phyloP scores from a whole-genome alignment of 2,888 invertebrate genomes.

The Lithophane leautieri region DNA sequence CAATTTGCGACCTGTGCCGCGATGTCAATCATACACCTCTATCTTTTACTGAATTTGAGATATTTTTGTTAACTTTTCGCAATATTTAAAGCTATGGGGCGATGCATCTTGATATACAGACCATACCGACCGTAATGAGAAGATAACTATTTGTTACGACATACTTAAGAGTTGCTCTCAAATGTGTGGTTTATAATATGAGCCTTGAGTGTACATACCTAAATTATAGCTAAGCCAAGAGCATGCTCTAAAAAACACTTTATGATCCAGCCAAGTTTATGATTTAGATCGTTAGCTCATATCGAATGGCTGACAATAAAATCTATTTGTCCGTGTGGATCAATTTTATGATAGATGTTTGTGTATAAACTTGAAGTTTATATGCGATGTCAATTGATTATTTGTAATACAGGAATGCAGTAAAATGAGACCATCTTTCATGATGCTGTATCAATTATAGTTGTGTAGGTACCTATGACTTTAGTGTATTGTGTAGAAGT shows the following conservation, averaged over 20 bases:
- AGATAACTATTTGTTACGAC: background rate
- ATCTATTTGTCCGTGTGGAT: conserved; percentile 31
- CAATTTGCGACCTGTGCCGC: no score
- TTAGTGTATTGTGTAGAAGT: background rate
- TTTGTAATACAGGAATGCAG: conserved; percentile 9
- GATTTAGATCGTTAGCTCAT: conserved; percentile 31
- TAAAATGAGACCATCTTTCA: conserved; percentile 26
- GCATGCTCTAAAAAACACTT: conserved; percentile 38
- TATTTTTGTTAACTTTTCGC: no score
- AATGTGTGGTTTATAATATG: conserved; percentile 1
- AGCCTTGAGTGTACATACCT: background rate
- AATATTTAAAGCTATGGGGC: no score
- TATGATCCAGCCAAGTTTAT: conserved; percentile 21
- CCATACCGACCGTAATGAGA: no score
- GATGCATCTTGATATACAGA: no score
- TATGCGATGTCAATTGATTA: conserved; percentile 33
- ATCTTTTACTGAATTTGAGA: no score
- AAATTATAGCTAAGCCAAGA: background rate
- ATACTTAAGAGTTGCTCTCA: background rate
- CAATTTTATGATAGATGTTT: conserved; percentile 38
- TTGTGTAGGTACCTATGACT: background rate
- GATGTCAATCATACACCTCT: no score
- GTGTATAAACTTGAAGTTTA: conserved; percentile 25
- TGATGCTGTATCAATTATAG: conserved; percentile 7
- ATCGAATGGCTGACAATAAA: conserved; percentile 39